phyloP scores from a whole-genome alignment of 2,113 vertebrate genomes.

The Cyprinodon variegatus region DNA sequence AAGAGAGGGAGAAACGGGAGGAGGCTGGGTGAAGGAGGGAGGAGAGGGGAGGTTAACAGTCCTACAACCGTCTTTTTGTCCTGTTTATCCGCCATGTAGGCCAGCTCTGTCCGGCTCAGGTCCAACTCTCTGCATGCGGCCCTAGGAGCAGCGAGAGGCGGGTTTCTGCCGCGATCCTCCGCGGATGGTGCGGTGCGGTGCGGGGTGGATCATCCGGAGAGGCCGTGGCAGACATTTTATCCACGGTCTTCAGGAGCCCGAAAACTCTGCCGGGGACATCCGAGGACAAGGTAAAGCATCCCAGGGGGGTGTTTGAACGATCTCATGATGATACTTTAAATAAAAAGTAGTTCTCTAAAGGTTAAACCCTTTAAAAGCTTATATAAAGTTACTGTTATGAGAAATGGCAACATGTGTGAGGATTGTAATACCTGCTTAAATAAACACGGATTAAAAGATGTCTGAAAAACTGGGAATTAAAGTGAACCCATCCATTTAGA shows the following conservation, averaged over 20 bases:
- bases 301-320: background rate
- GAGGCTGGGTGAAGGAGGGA: background rate
- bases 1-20: constrained; percentile 28
- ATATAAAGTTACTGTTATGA: background rate
- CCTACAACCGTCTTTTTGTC: constrained; percentile 57
- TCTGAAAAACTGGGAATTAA: too few species aligned
- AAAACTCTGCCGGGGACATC: constrained; percentile 64
- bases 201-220: constrained; percentile 55
- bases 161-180: constrained; percentile 28
- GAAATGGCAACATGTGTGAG: constrained; percentile 56
- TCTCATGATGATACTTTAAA: background rate
- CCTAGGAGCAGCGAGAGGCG: constrained; percentile 18
- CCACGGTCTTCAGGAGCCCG: constrained; percentile 65
- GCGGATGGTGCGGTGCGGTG: constrained; percentile 57
- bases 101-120: constrained; percentile 34
- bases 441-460: background rate
- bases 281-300: constrained; percentile 69
- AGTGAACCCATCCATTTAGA: background rate
- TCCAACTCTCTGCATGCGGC: constrained; percentile 68
- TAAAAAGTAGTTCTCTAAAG: background rate
- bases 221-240: constrained; percentile 75
- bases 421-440: constrained; percentile 25
- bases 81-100: constrained; percentile 59
- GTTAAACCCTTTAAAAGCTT: background rate
- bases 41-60: constrained; percentile 28